Base-by-base conservation (phyloP, 1,140 invertebrate species). In the Whitmania pigra region DNA sequence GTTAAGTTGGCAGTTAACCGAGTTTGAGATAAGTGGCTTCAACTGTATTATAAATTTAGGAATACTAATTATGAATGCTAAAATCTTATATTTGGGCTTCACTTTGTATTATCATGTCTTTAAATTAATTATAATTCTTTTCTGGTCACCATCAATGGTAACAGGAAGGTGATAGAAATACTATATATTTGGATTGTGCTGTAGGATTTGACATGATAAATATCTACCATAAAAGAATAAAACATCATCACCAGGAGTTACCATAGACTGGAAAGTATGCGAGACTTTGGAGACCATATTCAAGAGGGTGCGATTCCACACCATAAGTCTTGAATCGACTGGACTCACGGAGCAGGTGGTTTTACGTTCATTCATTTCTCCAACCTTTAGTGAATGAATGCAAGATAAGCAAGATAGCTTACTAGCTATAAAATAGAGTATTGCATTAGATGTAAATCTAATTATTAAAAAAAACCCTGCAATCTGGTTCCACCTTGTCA, bases 211-310 rank as follows among this genome's bases (percentile, higher is more conserved):
- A 49, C 43, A 49, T 17, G 13, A 6, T 36, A 36, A 3, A 7
- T 13, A 49, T 17, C 43, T 49, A 49, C 13, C 43, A 49, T 49
- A 11, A 49, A 11, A 49, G 6, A 57, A 49, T 49, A 11, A 49
- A 11, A 49, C 57, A 57, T 63, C 72, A 31, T 73, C 74, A 74
- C 2, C 73, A 84, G 83, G 81, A 63, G 82, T 84, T 73, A 79
- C 79, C 73, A 80, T 90, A 70, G 83, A 85, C 75, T 80, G 84
- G 72, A 81, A 84, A 70, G 85, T 87, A 74, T 88, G 87, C 78
- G 89, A 91, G 81, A 84, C 87, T 68, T 78, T 90, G 55, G 89
- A 91, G 80, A 89, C 89, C 80, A 86, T 91, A 76, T 85, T 91
- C 43, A 88, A 88, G 80, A 82, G 88, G 79, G 83, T 90, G 40